Evolutionary conservation across 2,797 vertebrate species (phyloP).

Genomic region (Petrocephalus sullivani): DNA sequence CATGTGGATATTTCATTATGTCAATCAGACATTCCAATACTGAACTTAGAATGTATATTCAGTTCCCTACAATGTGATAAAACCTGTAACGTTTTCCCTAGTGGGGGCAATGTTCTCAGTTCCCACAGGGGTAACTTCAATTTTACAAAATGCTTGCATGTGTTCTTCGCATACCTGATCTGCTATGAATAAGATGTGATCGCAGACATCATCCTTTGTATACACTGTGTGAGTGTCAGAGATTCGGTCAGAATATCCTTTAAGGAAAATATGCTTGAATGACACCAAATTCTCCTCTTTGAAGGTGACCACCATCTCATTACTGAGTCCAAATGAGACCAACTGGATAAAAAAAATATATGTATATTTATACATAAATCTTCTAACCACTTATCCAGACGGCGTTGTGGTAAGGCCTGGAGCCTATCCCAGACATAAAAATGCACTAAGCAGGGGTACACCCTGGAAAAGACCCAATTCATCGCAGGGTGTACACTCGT

Average conservation of each 20-base stretch:
- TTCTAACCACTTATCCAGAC: background rate
- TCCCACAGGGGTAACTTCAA: background rate
- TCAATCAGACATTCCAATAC: background rate
- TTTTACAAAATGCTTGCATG: background rate
- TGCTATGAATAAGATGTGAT: slow-evolving; percentile 75
- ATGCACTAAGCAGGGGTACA: background rate
- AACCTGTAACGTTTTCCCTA: too few relatives aligned
- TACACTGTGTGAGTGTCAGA: slow-evolving; percentile 75
- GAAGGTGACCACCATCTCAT: slow-evolving; percentile 94
- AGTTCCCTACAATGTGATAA: too few relatives aligned
- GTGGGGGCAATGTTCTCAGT: background rate
- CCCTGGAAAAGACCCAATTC: background rate
- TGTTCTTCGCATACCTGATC: slow-evolving; percentile 61
- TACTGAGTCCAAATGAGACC: slow-evolving; percentile 87
- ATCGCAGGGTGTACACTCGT: background rate
- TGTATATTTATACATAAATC: background rate
- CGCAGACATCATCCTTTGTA: slow-evolving; percentile 74
- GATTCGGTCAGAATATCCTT: slow-evolving; percentile 74
- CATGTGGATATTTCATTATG: background rate
- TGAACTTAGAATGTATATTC: background rate
- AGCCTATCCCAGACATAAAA: background rate
- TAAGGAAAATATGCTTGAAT: slow-evolving; percentile 90
- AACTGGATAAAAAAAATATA: slow-evolving; percentile 60
- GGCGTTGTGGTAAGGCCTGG: background rate
- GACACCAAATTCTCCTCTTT: slow-evolving; percentile 85